phyloP scores from a whole-genome alignment of 2,888 invertebrate species.

The Neoascia interrupta region DNA sequence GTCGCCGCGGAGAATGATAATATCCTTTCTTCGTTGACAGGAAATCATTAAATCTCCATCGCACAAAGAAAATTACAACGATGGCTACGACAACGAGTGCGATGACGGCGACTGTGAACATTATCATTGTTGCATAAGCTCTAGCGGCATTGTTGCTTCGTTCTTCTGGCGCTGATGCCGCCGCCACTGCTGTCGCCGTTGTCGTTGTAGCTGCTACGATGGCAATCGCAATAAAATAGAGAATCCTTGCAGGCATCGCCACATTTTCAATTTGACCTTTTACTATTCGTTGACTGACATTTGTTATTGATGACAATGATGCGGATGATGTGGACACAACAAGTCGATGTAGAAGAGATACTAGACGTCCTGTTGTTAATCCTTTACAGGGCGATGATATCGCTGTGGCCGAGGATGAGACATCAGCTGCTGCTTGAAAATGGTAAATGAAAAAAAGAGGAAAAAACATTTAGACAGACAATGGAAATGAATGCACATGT shows the following conservation, averaged over 20 bases:
- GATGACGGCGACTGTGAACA: constrained; percentile 56
- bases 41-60: constrained; percentile 70
- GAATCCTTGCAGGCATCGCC: constrained; percentile 62
- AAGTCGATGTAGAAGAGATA: constrained; percentile 58
- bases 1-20: constrained; percentile 67
- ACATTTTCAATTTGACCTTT: constrained; percentile 66
- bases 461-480: no score
- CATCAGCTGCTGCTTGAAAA: constrained; percentile 63
- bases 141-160: constrained; percentile 27
- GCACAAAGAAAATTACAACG: constrained; percentile 51
- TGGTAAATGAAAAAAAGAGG: constrained; percentile 12
- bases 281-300: constrained; percentile 64
- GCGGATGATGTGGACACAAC: constrained; percentile 70
- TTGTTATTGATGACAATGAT: constrained; percentile 71
- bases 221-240: constrained; percentile 58
- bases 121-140: constrained; percentile 63
- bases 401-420: constrained; percentile 57
- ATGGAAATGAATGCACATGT: constrained; percentile 17
- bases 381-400: constrained; percentile 46
- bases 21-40: constrained; percentile 65
- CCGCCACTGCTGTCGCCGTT: constrained; percentile 28
- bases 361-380: constrained; percentile 60
- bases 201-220: constrained; percentile 35
- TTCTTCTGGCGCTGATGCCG: constrained; percentile 28
- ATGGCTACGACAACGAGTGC: constrained; percentile 22